Conservation (phyloP, 1,140 invertebrate species). For the Drosophila burlai region DNA sequence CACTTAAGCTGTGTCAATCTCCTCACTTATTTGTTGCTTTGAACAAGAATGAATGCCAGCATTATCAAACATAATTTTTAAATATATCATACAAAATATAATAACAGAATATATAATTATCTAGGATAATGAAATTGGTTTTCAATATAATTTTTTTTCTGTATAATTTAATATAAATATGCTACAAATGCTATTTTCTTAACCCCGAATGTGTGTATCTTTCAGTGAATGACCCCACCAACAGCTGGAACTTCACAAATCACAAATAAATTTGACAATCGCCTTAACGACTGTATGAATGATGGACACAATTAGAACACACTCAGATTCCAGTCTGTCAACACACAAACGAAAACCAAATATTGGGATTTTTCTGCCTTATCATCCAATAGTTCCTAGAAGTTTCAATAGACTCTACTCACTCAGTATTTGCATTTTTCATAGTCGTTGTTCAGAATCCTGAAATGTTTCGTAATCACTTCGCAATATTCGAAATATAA, state of each 20-base stretch:
- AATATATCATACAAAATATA: background rate
- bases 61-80: background rate
- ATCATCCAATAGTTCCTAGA: constrained; percentile 5
- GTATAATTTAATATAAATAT: too few relatives aligned
- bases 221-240: background rate
- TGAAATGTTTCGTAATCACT: constrained; percentile 67
- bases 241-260: constrained; percentile 62
- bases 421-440: constrained; percentile 43
- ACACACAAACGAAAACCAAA: constrained; percentile 13
- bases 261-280: constrained; percentile 60
- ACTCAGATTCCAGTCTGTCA: constrained; percentile 36
- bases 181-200: background rate
- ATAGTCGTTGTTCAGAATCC: constrained; percentile 12
- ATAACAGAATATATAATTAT: too few relatives aligned
- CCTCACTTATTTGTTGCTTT: background rate
- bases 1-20: background rate
- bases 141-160: too few relatives aligned
- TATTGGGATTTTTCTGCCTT: constrained; percentile 5
- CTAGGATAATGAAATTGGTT: too few relatives aligned
- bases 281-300: constrained; percentile 60
- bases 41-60: background rate
- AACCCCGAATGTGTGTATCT: background rate
- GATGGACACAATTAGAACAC: constrained; percentile 67
- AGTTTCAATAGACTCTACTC: constrained; percentile 22
- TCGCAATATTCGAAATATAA: constrained; percentile 29